Conservation (phyloP, 2,888 invertebrate genomes). For the Pseudococcus jackbeardsleyi region DNA sequence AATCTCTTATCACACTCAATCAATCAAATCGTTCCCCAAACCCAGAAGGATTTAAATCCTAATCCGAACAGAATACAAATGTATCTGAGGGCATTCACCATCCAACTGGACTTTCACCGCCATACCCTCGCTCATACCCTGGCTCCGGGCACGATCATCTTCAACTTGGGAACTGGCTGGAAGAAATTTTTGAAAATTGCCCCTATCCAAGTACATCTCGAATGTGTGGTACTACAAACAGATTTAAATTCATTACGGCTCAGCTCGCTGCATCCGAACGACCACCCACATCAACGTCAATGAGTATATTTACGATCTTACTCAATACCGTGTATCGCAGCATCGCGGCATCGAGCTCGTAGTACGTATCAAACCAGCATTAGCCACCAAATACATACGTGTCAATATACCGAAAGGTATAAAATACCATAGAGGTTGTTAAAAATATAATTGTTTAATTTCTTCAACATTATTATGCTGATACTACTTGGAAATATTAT, state of each 20-base stretch:
- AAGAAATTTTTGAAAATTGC: conserved; percentile 45
- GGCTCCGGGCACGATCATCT: neutral
- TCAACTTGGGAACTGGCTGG: conserved; percentile 5
- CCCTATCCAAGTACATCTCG: conserved; percentile 33
- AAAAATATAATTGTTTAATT: conserved; percentile 4
- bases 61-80: neutral
- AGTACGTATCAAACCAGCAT: neutral
- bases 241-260: conserved; percentile 19
- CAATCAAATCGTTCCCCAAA: neutral
- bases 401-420: neutral
- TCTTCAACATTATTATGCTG: neutral
- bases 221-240: neutral
- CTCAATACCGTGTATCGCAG: neutral
- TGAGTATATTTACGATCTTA: conserved; percentile 43
- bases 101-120: neutral
- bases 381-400: neutral
- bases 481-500: neutral
- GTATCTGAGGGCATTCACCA: neutral
- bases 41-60: neutral
- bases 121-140: neutral
- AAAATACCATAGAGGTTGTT: neutral
- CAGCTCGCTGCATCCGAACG: neutral
- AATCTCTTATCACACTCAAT: neutral
- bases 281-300: conserved; percentile 38
- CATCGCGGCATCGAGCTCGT: too few species aligned